These are phyloP conservation scores for Dromococcyx pavoninus DNA, from an alignment of 2,797 vertebrate genomes.

Conservation along the genomic window DNA sequence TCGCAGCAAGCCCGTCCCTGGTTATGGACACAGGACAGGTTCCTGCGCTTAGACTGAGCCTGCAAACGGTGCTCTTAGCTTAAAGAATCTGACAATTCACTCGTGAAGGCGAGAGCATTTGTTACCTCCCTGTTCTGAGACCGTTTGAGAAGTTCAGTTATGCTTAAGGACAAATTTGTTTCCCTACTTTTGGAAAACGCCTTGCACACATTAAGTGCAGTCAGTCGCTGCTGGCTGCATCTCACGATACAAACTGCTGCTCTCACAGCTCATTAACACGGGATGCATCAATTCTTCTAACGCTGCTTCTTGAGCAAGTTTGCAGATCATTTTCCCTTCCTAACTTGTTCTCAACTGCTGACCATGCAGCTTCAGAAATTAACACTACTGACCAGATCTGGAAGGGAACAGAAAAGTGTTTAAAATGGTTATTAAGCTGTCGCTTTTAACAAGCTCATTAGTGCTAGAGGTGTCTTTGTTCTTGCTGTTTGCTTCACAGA, in stretches of 20 bases:
- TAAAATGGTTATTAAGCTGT: background rate
- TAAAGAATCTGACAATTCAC: background rate
- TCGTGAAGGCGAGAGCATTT: background rate
- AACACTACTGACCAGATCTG: background rate
- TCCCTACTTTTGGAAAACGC: rapidly evolving
- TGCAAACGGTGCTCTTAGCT: background rate
- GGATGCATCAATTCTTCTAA: background rate
- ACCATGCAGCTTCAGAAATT: background rate
- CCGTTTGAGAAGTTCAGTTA: background rate
- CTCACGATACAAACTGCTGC: background rate
- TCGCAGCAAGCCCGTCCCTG: background rate
- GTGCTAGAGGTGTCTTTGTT: background rate
- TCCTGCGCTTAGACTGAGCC: background rate
- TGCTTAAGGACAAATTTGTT: background rate
- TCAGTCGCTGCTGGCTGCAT: background rate
- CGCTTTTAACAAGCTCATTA: background rate
- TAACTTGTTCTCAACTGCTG: background rate
- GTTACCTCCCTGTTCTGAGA: background rate
- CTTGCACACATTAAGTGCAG: background rate
- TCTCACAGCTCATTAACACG: background rate
- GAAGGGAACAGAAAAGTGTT: background rate
- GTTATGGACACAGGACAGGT: background rate
- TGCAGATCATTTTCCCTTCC: background rate
- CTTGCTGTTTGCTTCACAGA: background rate
- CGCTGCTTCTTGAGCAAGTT: background rate